These are phyloP conservation scores for Agrypnus murinus DNA, from an alignment of 2,888 invertebrate species.

Conservation along the genomic window DNA sequence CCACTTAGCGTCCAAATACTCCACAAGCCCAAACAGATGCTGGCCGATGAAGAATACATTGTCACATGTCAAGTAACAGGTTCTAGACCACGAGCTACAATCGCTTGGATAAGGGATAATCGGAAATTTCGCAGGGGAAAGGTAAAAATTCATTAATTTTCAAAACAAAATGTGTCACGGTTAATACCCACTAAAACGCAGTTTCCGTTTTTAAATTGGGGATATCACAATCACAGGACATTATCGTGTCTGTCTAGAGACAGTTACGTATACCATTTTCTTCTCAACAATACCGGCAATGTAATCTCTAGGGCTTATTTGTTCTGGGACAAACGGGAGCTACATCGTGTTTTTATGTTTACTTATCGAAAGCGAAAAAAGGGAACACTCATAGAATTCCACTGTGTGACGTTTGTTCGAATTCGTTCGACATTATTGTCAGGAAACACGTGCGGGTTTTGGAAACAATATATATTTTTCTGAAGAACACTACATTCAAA, in stretches of 20 bases:
- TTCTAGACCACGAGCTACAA: constrained; percentile 88
- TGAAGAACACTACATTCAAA: not conserved
- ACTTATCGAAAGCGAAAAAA: constrained; percentile 28
- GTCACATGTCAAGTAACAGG: constrained; percentile 89
- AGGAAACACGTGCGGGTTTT: constrained; percentile 2
- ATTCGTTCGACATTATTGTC: constrained; percentile 21
- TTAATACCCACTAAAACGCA: constrained; percentile 17
- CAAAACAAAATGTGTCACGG: constrained; percentile 12
- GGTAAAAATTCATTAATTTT: constrained; percentile 72
- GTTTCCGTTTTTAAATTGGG: constrained; percentile 24
- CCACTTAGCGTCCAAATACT: constrained; percentile 86
- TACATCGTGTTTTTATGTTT: constrained; percentile 34
- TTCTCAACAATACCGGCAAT: constrained; percentile 30
- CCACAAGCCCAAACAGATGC: constrained; percentile 84
- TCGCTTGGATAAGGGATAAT: constrained; percentile 90
- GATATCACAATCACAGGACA: constrained; percentile 19
- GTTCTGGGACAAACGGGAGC: constrained; percentile 32
- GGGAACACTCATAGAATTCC: constrained; percentile 16
- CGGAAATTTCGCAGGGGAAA: constrained; percentile 83
- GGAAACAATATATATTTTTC: not conserved
- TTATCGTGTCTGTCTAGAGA: constrained; percentile 32
- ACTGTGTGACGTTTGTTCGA: constrained; percentile 24
- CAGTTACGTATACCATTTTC: constrained; percentile 34
- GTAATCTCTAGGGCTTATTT: constrained; percentile 38
- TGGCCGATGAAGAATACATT: constrained; percentile 86